Conservation (phyloP, 30 jellyfish, hydroid and myxozoan genomes). For the Aurelia aurita region DNA sequence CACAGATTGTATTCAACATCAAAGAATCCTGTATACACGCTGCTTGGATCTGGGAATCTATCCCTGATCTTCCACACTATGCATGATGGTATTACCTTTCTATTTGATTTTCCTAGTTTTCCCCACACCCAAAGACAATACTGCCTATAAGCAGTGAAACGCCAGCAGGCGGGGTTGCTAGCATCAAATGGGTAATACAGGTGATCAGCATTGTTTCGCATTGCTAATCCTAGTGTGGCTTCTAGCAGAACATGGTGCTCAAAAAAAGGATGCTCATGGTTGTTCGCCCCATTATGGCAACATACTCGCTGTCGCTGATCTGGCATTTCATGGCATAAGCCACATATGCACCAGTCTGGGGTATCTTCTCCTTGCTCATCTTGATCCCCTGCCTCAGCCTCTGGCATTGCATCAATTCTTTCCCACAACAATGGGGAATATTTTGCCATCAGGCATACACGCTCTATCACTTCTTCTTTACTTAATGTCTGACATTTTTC, state of each 20-base stretch:
- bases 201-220: constrained; percentile 30
- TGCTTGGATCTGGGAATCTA: constrained; percentile 31
- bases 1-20: constrained; percentile 12
- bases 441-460: constrained; percentile 14
- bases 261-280: no score
- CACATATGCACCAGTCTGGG: constrained; percentile 39
- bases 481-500: constrained; percentile 1
- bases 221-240: constrained; percentile 26
- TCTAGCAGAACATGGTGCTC: constrained; percentile 22
- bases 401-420: constrained; percentile 20
- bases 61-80: constrained; percentile 40
- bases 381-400: constrained; percentile 16
- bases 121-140: constrained; percentile 69
- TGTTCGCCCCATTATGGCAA: constrained; percentile 35
- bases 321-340: constrained; percentile 31
- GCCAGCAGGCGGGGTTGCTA: constrained; percentile 44
- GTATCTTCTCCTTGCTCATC: neutral
- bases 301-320: constrained; percentile 15
- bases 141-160: constrained; percentile 63
- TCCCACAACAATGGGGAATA: constrained; percentile 23
- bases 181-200: constrained; percentile 52
- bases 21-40: constrained; percentile 23
- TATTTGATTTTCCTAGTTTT: constrained; percentile 49
- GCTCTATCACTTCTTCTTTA: constrained; percentile 3
- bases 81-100: constrained; percentile 66